Evolutionary conservation across 2,797 vertebrate species (phyloP).

Genomic region (Parauchenoglanis ngamensis): DNA sequence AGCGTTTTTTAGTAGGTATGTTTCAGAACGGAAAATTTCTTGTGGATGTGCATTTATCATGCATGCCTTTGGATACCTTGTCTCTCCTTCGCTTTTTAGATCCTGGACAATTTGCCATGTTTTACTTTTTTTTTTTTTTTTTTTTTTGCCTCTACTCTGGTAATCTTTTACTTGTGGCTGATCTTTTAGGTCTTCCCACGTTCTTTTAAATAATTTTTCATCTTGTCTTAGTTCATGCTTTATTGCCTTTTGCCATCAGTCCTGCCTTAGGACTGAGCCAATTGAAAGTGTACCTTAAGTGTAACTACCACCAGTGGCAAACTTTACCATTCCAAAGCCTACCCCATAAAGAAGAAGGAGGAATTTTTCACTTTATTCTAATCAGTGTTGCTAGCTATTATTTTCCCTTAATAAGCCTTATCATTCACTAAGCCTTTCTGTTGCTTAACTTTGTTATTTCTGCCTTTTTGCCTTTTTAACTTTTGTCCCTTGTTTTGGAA

Average conservation of each 20-base stretch:
- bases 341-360: neutral
- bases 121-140: neutral
- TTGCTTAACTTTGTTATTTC: neutral
- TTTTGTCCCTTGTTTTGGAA: constrained; percentile 25
- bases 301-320: constrained; percentile 16
- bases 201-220: neutral
- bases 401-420: constrained; percentile 19
- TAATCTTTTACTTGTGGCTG: neutral
- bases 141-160: neutral
- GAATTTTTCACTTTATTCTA: constrained; percentile 1
- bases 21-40: constrained; percentile 27
- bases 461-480: constrained; percentile 15
- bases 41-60: constrained; percentile 47
- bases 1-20: neutral
- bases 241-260: neutral
- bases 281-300: constrained; percentile 24
- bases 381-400: neutral
- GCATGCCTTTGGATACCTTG: constrained; percentile 50
- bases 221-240: neutral
- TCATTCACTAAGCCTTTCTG: constrained; percentile 13
- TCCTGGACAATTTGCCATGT: too few species aligned
- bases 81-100: constrained; percentile 25
- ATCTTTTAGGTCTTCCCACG: neutral
- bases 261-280: constrained; percentile 9
- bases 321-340: constrained; percentile 1